A percentile compares a stretch with the other conserved stretches of the same genome.
phyloP scores from a whole-genome alignment of 2,113 vertebrate species.

The Paracanthobrama guichenoti region DNA sequence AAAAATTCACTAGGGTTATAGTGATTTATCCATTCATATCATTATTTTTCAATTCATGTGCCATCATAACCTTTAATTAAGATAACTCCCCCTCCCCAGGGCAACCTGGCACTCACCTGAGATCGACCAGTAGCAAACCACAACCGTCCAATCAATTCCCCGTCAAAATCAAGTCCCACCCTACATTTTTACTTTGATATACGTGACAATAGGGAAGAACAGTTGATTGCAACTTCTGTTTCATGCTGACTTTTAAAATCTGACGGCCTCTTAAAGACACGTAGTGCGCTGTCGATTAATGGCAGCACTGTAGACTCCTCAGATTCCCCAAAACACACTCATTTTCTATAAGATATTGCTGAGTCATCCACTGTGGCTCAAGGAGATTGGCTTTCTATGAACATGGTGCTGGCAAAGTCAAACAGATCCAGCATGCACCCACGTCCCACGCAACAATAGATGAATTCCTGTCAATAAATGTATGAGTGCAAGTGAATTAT shows the following conservation, averaged over 20 bases:
- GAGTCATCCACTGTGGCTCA: constrained; percentile 17
- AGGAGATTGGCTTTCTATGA: not conserved
- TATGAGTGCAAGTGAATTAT: constrained; percentile 1
- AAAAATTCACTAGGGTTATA: no score
- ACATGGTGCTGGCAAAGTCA: not conserved
- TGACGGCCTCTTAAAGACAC: not conserved
- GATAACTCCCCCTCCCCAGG: no score
- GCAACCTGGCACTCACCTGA: no score
- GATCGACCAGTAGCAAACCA: no score
- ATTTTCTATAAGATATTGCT: not conserved
- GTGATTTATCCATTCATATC: no score
- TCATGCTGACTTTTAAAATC: not conserved
- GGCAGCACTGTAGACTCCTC: not conserved
- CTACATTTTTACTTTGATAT: no score
- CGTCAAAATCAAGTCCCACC: no score
- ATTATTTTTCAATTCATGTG: no score
- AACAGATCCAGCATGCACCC: constrained; percentile 5
- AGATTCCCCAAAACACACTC: not conserved
- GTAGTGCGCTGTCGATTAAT: not conserved
- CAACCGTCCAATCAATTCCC: no score
- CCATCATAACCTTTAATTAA: no score
- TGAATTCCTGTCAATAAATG: not conserved
- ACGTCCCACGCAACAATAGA: not conserved
- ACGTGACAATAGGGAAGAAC: no score
- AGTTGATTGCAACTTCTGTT: no score